Evolutionary conservation across 1,140 invertebrate species (phyloP), one percentile per base, ranked within the genome.

Genomic region (Asobara japonica): DNA sequence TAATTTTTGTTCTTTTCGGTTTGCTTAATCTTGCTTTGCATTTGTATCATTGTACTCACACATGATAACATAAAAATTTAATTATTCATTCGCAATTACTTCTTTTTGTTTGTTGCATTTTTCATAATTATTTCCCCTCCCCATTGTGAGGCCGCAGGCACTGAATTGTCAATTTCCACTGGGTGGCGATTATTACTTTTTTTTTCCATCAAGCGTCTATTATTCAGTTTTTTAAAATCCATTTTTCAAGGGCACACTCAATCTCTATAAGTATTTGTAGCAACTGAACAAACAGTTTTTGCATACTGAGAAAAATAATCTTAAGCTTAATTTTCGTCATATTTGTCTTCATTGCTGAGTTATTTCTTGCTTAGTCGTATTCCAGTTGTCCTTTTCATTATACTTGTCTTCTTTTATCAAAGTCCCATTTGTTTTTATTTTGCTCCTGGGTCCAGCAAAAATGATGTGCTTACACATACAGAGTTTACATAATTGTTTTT

Each of bases 61-160:
- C 60, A 62, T 62, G 60, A 62, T 62, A 62, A 62, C 60, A 62
- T 62, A 62, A 62, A 62, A 62, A 62, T 62, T 62, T 62, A 13
- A 29, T 62, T 62, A 31, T 20, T 56, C 51, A 56, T 56, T 56
- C 60, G 29, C 29, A 31, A 45, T 62, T 62, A 80, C 66, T 73
- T 65, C 31, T 76, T 76, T 74, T 72, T 72, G 41, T 76, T 82
- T 76, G 77, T 72, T 20, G 45, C 18, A 11, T 36, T 51, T 45
- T 45, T 51, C 62, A 11, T 65, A 72, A 41, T 66, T 66, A 38
- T 48, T 66, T 66, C 45, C 56, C 56, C 33, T 60, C 56, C 51
- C 65, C 29, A 60, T 72, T 66, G 33, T 60, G 51, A 66, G 41
- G 64, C 70, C 64, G 64, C 65, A 72, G 70, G 70, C 70, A 72